These are phyloP conservation scores for Parelbella ahira DNA, from an alignment of 2,888 invertebrate genomes.

Conservation along the genomic window DNA sequence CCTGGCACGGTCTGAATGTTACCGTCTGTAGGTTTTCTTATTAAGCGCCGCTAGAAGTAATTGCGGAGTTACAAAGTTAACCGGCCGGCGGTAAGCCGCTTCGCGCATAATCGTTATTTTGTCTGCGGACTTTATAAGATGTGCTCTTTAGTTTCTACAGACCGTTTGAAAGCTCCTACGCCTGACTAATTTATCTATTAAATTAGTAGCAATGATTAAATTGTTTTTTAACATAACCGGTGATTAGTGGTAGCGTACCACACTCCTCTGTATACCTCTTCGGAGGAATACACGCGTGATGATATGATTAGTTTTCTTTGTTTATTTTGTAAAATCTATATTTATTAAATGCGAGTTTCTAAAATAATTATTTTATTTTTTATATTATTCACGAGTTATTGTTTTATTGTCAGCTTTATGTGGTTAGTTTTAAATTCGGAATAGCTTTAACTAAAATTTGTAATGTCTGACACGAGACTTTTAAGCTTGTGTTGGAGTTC, in stretches of 20 bases:
- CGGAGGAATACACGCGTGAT: too few species aligned
- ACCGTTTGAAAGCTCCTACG: slow-evolving; percentile 20
- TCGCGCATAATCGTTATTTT: slow-evolving; percentile 73
- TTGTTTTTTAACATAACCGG: too few species aligned
- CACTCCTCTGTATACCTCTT: too few species aligned
- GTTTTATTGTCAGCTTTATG: too few species aligned
- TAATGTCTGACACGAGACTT: background rate
- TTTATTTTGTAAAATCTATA: too few species aligned
- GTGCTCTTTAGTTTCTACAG: slow-evolving; percentile 35
- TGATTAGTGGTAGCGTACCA: too few species aligned
- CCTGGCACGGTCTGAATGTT: slow-evolving; percentile 43
- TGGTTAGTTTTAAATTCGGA: too few species aligned
- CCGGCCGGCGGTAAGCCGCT: slow-evolving; percentile 62
- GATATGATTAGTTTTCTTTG: too few species aligned
- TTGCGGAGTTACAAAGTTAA: slow-evolving; percentile 76
- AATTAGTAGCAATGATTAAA: background rate
- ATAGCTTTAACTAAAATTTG: too few species aligned
- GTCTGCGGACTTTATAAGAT: slow-evolving; percentile 76
- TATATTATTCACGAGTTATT: too few species aligned
- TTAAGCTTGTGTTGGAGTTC: background rate
- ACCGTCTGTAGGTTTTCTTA: slow-evolving; percentile 55
- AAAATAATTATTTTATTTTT: too few species aligned
- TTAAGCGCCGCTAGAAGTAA: slow-evolving; percentile 68
- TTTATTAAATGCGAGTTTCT: too few species aligned
- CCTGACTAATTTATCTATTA: slow-evolving; percentile 13